Percentiles rank a stretch among this genome's conserved stretches.
Conservation (phyloP, 2,113 vertebrate genomes). For the Sclerurus mexicanus region DNA sequence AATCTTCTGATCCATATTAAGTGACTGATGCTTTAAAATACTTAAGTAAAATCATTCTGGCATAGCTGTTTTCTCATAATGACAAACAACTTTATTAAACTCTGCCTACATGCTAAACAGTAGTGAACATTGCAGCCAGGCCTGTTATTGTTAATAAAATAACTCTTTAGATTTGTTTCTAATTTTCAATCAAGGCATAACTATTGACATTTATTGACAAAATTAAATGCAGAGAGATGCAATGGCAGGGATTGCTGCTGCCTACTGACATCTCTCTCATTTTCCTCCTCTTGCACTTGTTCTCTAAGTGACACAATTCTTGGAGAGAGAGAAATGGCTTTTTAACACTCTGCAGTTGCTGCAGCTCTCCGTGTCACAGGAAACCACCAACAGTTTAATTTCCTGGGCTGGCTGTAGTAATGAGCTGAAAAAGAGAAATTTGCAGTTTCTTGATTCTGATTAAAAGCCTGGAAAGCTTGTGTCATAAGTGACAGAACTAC, state of each 20-base stretch:
- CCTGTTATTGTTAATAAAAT: neutral
- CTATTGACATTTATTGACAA: neutral
- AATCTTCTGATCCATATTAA: neutral
- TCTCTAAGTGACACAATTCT: accelerated
- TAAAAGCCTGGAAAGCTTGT: neutral
- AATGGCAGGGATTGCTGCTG: neutral
- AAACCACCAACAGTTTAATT: neutral
- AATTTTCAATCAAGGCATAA: neutral
- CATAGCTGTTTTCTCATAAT: neutral
- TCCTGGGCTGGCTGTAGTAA: neutral
- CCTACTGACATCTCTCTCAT: neutral
- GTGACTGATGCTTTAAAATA: neutral
- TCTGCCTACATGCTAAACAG: neutral
- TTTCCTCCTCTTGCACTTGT: neutral
- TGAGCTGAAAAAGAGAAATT: neutral
- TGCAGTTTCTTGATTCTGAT: neutral
- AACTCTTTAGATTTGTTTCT: neutral
- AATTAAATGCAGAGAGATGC: neutral
- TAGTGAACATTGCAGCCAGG: neutral
- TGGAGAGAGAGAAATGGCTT: neutral
- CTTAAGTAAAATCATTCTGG: neutral
- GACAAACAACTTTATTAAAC: neutral
- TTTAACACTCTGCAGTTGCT: neutral
- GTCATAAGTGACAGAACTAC: neutral
- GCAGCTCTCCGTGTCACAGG: neutral